Conservation (phyloP, 2,113 vertebrate species). For the Chaetops frenatus region DNA sequence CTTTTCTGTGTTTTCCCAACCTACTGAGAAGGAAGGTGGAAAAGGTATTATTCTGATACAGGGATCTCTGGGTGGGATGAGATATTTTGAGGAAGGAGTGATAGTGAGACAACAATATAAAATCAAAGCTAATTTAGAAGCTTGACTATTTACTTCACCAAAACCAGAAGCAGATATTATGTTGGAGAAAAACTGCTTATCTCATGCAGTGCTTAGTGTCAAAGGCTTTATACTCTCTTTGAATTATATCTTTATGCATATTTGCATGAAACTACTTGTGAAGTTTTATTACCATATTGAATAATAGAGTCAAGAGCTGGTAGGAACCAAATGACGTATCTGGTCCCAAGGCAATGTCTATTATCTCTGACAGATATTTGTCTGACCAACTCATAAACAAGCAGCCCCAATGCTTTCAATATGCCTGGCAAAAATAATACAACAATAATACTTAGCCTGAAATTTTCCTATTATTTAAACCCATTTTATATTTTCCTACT, state of each 20-base stretch:
- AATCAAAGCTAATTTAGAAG: slow-evolving; percentile 21
- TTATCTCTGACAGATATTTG: not conserved
- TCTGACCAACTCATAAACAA: not conserved
- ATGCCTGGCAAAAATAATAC: not conserved
- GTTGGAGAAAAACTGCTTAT: not conserved
- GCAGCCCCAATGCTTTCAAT: not conserved
- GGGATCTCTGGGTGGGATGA: not conserved
- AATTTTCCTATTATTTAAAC: not conserved
- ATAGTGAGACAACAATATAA: not conserved
- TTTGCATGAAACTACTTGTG: not conserved
- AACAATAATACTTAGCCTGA: not conserved
- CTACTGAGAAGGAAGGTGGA: not conserved
- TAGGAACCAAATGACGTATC: not conserved
- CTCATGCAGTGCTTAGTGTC: not conserved
- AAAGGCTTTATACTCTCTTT: not conserved
- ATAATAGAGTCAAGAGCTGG: not conserved
- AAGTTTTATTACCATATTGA: slow-evolving; percentile 4
- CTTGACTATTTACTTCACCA: not conserved
- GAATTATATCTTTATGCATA: not conserved
- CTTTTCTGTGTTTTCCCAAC: not conserved
- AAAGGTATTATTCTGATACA: not conserved
- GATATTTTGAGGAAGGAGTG: not conserved
- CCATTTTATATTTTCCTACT: not conserved
- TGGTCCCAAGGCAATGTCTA: not conserved
- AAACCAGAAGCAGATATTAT: not conserved